Base-by-base conservation (phyloP, 2,797 vertebrate genomes). In the Glyptemys insculpta region DNA sequence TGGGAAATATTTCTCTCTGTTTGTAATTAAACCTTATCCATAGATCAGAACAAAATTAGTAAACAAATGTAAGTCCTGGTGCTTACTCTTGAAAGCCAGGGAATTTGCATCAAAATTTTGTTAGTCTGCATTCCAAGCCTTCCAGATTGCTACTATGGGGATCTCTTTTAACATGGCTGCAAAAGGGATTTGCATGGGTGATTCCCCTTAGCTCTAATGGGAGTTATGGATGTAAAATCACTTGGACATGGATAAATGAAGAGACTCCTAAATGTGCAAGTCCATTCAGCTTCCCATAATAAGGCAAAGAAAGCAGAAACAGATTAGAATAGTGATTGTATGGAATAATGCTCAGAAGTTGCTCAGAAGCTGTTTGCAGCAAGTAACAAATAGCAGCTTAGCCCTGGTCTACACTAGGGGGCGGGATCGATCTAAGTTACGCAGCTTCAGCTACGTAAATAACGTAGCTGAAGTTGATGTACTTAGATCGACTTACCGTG, bases 1-100 rank as follows among this genome's bases (percentile, higher is more conserved):
- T 19, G 52, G 87, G 82, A 53, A 90, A 31, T 72, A 2, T 16
- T 92, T 53, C 81, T 89, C 47, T 85, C 47, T 83, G 23, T 12
- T 87, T 49, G 87, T 80, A 16, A 85, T 4, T 34, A 44, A 92
- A 87, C 62, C 25, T 3, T 54, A 72, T 80, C 29, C 25, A 68
- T 74, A 16, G 57, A 53, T 87, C 27, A 85, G 47, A 94, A 88
- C 1, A 53, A 68, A 37, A 68, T 37, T 23, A 41, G 41, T 84
- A 84, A 85, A 80, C 19, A 80, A 68, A 62, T 19, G 7, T 52
- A 90, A 89, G 37, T 37, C 76, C 29, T 81, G 54, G 31, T 47
- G 21, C 79, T 56, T 86, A 0, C 8, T 81, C 12, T 85, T 49
- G 37, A 49, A 74, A 85, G 53, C 19, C 8, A 84, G 56, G 85